Evolutionary conservation across 1,140 invertebrate genomes (phyloP).

Genomic region (Drosophila santomea): DNA sequence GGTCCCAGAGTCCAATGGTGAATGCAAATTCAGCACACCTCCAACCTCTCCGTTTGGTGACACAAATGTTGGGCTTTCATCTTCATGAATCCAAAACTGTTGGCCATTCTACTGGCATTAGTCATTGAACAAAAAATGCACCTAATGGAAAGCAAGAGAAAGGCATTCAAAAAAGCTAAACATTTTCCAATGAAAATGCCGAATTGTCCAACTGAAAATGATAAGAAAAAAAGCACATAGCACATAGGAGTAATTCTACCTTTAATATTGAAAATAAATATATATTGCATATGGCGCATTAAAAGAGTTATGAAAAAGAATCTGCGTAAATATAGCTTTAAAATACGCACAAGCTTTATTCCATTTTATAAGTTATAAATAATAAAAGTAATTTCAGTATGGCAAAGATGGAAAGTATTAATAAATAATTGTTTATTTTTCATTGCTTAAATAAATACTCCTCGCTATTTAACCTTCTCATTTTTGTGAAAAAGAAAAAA

Average conservation of each 20-base stretch:
- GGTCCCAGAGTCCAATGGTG: not conserved
- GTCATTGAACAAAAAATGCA: not conserved
- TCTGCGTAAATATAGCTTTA: too few relatives aligned
- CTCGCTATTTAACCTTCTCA: not conserved
- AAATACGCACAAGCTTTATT: too few relatives aligned
- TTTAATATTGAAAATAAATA: too few relatives aligned
- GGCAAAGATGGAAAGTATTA: too few relatives aligned
- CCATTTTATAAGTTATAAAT: too few relatives aligned
- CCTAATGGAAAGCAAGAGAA: not conserved
- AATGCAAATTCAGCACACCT: conserved; percentile 12
- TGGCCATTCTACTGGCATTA: not conserved
- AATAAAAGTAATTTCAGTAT: not conserved
- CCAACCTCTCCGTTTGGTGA: conserved; percentile 6
- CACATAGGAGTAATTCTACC: too few relatives aligned
- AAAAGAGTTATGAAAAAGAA: too few relatives aligned
- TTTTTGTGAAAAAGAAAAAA: not conserved
- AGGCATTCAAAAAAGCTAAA: not conserved
- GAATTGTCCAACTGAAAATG: not conserved
- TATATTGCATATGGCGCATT: too few relatives aligned
- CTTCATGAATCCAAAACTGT: not conserved
- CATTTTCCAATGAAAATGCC: not conserved
- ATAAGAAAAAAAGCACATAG: too few relatives aligned
- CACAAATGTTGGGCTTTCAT: conserved; percentile 8
- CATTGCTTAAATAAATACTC: too few relatives aligned
- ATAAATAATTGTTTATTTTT: too few relatives aligned